phyloP scores from a whole-genome alignment of 2,888 invertebrate genomes.

The Limenitis arthemis region DNA sequence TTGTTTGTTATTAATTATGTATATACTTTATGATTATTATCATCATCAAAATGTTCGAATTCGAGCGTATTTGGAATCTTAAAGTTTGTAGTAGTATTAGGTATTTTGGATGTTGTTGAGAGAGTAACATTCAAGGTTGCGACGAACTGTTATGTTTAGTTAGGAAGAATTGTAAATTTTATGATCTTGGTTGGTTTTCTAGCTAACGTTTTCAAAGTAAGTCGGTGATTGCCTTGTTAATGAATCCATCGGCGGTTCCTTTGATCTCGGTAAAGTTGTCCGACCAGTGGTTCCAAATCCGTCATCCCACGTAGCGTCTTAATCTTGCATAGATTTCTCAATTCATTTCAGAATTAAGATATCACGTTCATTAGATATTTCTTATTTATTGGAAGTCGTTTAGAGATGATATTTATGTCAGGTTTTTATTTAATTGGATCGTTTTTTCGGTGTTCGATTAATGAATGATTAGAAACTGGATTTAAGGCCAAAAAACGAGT shows the following conservation, averaged over 20 bases:
- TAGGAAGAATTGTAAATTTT: conserved; percentile 38
- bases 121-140: conserved; percentile 7
- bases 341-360: conserved; percentile 48
- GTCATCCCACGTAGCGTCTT: conserved; percentile 40
- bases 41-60: conserved; percentile 21
- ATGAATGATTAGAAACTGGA: conserved; percentile 20
- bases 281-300: conserved; percentile 52
- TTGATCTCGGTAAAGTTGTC: conserved; percentile 52
- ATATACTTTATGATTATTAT: conserved; percentile 38
- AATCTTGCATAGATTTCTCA: conserved; percentile 37
- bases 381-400: conserved; percentile 48
- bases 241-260: conserved; percentile 52
- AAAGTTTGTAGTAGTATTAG: not conserved
- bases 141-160: conserved; percentile 21
- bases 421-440: conserved; percentile 43
- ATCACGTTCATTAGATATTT: conserved; percentile 53
- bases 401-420: conserved; percentile 31
- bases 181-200: conserved; percentile 39
- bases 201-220: conserved; percentile 49
- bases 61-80: conserved; percentile 6
- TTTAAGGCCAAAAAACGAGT: conserved; percentile 11
- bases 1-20: conserved; percentile 64
- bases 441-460: conserved; percentile 28
- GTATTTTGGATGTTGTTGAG: conserved; percentile 8
- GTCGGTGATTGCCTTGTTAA: conserved; percentile 65